Evolutionary conservation across 1,140 invertebrate species (phyloP), one percentile per base, ranked within the genome.

Genomic region (Cydia pomonella): DNA sequence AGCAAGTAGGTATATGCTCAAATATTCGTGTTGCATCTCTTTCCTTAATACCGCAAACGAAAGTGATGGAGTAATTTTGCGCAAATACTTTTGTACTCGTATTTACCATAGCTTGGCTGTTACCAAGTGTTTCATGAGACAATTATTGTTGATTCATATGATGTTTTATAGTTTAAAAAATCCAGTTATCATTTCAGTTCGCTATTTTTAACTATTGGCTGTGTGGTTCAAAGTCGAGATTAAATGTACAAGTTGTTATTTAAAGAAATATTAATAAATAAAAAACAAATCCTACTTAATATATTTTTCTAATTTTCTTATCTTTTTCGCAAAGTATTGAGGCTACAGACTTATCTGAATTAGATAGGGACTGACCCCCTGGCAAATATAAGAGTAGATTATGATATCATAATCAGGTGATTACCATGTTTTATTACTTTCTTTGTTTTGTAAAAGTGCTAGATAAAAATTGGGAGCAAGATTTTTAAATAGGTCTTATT

Each of bases 341-440:
- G 29, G 64, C 63, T 21, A n/a, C 27, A 66, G 12, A 9, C 27
- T 69, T 69, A 69, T 41, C 64, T 23, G 29, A 69, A 69, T 27
- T 74, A 38, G 50, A 74, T 62, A 69, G 18, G 27, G 1, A 66
- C n/a, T 41, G 64, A 69, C 64, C 64, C 64, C 29, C 64, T 74
- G 16, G n/a, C 50, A 59, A 59, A 53, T 3, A 23, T 72, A 47
- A 72, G n/a, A 25, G n/a, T 23, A 50, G 41, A 73, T 27, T 5
- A 72, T 44, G n/a, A 47, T 72, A 73, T 73, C 27, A 44, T 47
- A 6, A 27, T 73, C 25, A 50, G 47, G 23, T 63, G 47, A 74
- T 74, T 63, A n/a, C 50, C 12, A 7, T 74, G 16, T 59, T 59
- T n/a, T 29, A 12, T 3, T 12, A 33, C 16, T 16, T 29, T 66